Evolutionary conservation across 1,140 invertebrate genomes (phyloP).

Genomic region (Leptinotarsa texana): DNA sequence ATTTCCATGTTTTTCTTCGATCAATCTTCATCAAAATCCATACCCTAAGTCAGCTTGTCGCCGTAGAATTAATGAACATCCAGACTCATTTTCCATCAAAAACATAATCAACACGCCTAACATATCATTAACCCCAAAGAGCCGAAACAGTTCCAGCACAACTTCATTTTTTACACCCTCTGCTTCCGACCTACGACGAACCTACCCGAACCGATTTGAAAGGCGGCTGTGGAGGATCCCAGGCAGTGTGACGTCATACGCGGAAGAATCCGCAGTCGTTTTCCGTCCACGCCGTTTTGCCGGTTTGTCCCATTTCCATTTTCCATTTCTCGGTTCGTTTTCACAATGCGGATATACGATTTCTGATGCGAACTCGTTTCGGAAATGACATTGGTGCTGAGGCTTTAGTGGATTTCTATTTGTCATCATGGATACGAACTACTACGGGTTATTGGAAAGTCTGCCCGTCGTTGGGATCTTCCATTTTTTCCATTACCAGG

Average conservation of each 20-base stretch:
- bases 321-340: conserved; percentile 9
- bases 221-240: conserved; percentile 48
- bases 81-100: background rate
- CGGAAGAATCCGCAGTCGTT: conserved; percentile 43
- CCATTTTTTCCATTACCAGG: conserved; percentile 8
- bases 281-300: conserved; percentile 40
- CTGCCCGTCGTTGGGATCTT: background rate
- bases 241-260: conserved; percentile 53
- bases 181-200: conserved; percentile 13
- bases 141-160: conserved; percentile 12
- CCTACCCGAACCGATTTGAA: conserved; percentile 33
- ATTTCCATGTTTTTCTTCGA: background rate
- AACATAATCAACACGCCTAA: conserved; percentile 17
- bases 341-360: background rate
- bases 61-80: background rate
- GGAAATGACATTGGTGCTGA: background rate
- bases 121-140: conserved; percentile 10
- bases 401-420: background rate
- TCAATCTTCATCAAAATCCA: background rate
- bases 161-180: conserved; percentile 5
- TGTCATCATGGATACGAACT: background rate
- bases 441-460: background rate
- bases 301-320: conserved; percentile 21
- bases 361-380: background rate
- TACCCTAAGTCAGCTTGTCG: background rate